Base-by-base conservation (phyloP, 2,888 invertebrate species). In the Drosophila neotestacea region DNA sequence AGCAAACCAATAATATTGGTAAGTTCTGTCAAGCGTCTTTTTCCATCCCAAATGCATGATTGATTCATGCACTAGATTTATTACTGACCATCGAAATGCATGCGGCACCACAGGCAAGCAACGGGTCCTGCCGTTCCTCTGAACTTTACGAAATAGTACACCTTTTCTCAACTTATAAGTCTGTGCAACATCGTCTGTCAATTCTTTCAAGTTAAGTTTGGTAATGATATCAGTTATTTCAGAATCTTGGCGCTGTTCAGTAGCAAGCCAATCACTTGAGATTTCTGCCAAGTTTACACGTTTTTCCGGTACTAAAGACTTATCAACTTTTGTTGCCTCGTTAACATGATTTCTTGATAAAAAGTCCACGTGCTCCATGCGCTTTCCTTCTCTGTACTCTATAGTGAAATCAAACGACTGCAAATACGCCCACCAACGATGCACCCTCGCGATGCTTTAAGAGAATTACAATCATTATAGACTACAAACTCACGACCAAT, bases 271-370 rank as follows among this genome's bases (percentile, higher is more conserved):
- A 27, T 65, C 50, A 42, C 52, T 59, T 34, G 36, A 65, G 42
- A 65, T 65, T 65, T 65, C 59, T 44, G 47, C 59, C 13, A 56
- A 48, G 34, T 51, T 65, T 32, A 59, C 47, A 46, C 44, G 51
- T 4, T 30, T 30, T 30, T 30, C 30, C 4, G 30, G 30, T 30
- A 30, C 30, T n/a, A n/a, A n/a, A n/a, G n/a, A n/a, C n/a, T 30
- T 30, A 5, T 30, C 30, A 30, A 30, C 30, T 30, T 30, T 30
- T 4, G 4, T 30, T 30, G 30, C 6, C 30, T 30, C 30, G 4
- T 30, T 4, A 30, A 30, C 30, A 30, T 4, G 30, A 30, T 30
- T 30, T 30, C 30, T 30, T 1, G 30, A 30, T 5, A 22, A 22
- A 3, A 22, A 22, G 22, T 22, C 22, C 22, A 22, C 2, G 3